Conservation (phyloP, 2,113 vertebrate species). For the Macroglossus sobrinus region DNA sequence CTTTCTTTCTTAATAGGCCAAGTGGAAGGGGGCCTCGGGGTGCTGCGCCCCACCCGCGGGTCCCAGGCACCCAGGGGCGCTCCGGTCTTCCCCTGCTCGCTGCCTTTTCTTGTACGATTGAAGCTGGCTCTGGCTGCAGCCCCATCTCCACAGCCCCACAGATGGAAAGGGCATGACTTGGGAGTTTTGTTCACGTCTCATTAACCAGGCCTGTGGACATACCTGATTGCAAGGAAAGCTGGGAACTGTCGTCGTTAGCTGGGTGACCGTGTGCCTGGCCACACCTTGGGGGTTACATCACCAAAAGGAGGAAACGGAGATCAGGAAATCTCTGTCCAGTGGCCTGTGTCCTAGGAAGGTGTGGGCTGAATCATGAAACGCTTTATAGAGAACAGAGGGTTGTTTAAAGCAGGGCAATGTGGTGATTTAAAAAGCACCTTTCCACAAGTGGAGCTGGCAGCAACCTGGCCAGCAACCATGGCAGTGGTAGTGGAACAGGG, state of each 20-base stretch:
- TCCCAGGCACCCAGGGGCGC: background rate
- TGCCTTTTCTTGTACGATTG: accelerated
- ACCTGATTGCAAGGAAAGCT: background rate
- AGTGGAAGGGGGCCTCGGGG: background rate
- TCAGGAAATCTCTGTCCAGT: background rate
- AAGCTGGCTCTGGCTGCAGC: background rate
- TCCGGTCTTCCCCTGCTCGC: background rate
- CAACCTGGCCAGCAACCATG: accelerated
- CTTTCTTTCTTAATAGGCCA: background rate
- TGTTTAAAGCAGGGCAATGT: background rate
- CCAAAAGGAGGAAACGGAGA: background rate
- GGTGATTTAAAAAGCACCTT: background rate
- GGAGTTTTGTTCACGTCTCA: background rate
- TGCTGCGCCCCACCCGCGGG: background rate
- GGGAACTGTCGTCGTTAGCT: background rate
- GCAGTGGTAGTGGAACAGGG: background rate
- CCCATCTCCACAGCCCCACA: background rate
- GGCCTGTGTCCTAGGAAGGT: background rate
- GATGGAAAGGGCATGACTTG: background rate
- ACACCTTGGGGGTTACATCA: background rate
- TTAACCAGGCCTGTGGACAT: background rate
- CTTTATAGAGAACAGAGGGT: background rate
- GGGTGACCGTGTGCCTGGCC: background rate
- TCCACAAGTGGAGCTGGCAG: background rate
- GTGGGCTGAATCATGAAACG: background rate